Percentiles rank a stretch among this genome's conserved stretches.
Conservation (phyloP, 1,140 invertebrate species). For the Penaeus vannamei region DNA sequence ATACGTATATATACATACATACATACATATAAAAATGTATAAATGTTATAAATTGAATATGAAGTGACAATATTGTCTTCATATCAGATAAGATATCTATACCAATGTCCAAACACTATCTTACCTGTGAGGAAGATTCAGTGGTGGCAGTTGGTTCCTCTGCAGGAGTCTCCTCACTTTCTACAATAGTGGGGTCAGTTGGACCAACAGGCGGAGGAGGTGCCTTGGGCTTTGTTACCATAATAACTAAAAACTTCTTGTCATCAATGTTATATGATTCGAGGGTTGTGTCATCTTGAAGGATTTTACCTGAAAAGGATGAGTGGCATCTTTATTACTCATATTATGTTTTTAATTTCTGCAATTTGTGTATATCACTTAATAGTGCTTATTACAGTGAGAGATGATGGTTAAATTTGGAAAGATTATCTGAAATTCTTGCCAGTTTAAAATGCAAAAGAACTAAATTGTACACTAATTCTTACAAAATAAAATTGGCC, state of each 20-base stretch:
- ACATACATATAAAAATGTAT: too few relatives aligned
- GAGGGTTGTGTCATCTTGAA: conserved; percentile 88
- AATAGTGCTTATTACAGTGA: too few relatives aligned
- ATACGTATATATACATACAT: too few relatives aligned
- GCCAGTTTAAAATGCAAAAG: too few relatives aligned
- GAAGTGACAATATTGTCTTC: too few relatives aligned
- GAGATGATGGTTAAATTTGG: too few relatives aligned
- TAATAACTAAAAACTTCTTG: conserved; percentile 97
- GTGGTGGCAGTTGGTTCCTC: conserved; percentile 64
- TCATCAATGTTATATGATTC: conserved; percentile 95
- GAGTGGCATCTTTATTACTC: conserved; percentile 59
- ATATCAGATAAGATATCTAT: too few relatives aligned
- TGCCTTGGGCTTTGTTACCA: conserved; percentile 91
- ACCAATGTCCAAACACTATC: background rate
- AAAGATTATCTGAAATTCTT: too few relatives aligned
- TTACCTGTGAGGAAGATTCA: background rate
- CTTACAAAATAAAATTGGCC: background rate
- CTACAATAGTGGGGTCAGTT: conserved; percentile 55
- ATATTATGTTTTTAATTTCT: background rate
- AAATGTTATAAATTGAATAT: too few relatives aligned
- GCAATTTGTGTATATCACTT: too few relatives aligned
- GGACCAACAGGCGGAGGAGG: conserved; percentile 69
- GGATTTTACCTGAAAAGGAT: conserved; percentile 84
- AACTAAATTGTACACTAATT: too few relatives aligned
- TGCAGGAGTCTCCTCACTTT: conserved; percentile 70